These are phyloP conservation scores for Gopherus evgoodei DNA, from an alignment of 2,113 vertebrate genomes.

Conservation along the genomic window DNA sequence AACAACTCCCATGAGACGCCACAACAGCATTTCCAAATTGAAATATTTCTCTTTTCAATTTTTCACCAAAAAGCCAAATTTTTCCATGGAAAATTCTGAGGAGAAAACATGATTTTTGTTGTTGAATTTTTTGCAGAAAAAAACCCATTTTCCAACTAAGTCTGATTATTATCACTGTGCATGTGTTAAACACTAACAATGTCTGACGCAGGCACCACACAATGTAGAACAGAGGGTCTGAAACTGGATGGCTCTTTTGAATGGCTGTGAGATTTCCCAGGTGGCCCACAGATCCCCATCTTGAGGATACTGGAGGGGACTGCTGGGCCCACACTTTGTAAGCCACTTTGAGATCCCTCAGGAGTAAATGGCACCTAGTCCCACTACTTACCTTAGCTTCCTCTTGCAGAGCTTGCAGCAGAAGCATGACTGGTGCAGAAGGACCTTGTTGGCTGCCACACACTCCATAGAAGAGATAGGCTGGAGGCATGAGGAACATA, in stretches of 20 bases:
- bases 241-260: neutral
- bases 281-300: neutral
- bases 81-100: neutral
- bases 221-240: neutral
- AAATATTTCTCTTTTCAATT: neutral
- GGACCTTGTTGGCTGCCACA: conserved; percentile 76
- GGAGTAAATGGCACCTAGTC: neutral
- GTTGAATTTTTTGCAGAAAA: neutral
- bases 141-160: neutral
- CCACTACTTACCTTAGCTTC: conserved; percentile 85
- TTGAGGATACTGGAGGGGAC: neutral
- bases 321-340: neutral
- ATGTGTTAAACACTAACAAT: neutral
- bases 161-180: neutral
- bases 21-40: neutral
- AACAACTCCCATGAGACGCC: neutral
- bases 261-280: neutral
- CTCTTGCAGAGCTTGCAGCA: conserved; percentile 85
- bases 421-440: conserved; percentile 86
- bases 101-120: neutral
- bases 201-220: neutral
- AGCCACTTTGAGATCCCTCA: neutral
- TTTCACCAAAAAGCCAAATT: neutral
- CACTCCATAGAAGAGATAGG: conserved; percentile 84
- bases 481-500: conserved; percentile 81